phyloP scores from a whole-genome alignment of 2,888 invertebrate genomes.

The Orthonevra nobilis region DNA sequence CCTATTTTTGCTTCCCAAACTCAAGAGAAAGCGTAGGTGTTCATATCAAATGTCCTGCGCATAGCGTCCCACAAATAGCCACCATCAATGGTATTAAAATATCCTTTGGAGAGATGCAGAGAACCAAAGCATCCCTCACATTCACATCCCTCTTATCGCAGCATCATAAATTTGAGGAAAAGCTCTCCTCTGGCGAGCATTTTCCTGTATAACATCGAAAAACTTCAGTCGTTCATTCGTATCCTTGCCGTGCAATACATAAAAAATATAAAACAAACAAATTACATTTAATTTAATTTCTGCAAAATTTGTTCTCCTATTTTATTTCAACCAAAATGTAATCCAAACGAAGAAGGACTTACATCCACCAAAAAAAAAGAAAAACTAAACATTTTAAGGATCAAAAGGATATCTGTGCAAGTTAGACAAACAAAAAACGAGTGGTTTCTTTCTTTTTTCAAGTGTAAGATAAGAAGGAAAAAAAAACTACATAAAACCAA shows the following conservation, averaged over 20 bases:
- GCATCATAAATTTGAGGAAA: slow-evolving; percentile 21
- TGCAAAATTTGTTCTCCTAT: slow-evolving; percentile 18
- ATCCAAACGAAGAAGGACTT: background rate
- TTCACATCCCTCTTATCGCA: slow-evolving; percentile 16
- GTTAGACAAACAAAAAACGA: no score
- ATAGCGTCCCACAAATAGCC: slow-evolving; percentile 28
- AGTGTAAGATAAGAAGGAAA: slow-evolving; percentile 7
- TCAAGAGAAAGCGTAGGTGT: slow-evolving; percentile 56
- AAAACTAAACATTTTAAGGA: background rate
- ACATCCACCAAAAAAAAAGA: background rate
- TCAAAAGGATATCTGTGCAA: slow-evolving; percentile 35
- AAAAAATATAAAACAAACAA: slow-evolving; percentile 31
- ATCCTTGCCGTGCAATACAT: slow-evolving; percentile 56
- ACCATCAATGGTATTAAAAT: slow-evolving; percentile 53
- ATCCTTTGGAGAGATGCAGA: slow-evolving; percentile 46
- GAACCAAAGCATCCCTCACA: slow-evolving; percentile 26
- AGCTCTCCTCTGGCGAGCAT: slow-evolving; percentile 26
- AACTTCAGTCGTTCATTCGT: slow-evolving; percentile 59
- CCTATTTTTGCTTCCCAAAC: background rate
- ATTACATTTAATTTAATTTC: no score
- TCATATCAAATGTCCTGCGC: slow-evolving; percentile 48
- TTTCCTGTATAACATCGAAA: slow-evolving; percentile 54
- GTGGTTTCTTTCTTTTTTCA: no score
- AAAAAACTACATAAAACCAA: slow-evolving; percentile 67
- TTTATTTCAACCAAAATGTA: background rate